Evolutionary conservation across 2,888 invertebrate genomes (phyloP).

Genomic region (Syrista parreyssii): DNA sequence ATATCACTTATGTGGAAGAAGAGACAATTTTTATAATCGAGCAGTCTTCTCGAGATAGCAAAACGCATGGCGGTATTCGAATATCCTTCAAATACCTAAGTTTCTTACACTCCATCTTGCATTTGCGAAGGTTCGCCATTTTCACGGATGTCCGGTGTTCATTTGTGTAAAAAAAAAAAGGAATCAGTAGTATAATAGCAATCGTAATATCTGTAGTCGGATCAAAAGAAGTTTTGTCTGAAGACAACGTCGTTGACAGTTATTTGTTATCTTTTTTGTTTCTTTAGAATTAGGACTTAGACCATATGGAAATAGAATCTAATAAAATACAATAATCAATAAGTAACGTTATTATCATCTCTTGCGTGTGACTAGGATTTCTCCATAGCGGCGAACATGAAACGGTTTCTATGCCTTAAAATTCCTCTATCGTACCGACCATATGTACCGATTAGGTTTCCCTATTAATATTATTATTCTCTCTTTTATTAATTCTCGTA

Average conservation of each 20-base stretch:
- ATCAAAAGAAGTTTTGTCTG: background rate
- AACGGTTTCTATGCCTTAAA: background rate
- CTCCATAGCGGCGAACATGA: slow-evolving; percentile 47
- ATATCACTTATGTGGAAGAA: background rate
- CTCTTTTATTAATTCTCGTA: background rate
- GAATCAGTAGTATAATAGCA: background rate
- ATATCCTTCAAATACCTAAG: background rate
- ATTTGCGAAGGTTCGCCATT: background rate
- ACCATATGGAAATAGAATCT: slow-evolving; percentile 36
- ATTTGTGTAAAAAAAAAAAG: background rate
- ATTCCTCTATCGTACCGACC: background rate
- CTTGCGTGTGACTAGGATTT: slow-evolving; percentile 54
- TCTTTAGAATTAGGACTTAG: slow-evolving; percentile 23
- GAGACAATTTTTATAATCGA: background rate
- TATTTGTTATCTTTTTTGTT: slow-evolving; percentile 18
- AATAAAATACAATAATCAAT: slow-evolving; percentile 49
- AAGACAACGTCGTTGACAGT: background rate
- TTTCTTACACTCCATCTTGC: background rate
- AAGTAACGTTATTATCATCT: slow-evolving; percentile 38
- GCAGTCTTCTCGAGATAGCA: background rate
- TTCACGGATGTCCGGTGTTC: background rate
- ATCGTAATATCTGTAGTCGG: background rate
- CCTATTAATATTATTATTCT: background rate
- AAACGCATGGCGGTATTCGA: background rate
- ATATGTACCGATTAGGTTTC: background rate